Base-by-base conservation (phyloP, 2,888 invertebrate species). In the Synergus laeviventris region DNA sequence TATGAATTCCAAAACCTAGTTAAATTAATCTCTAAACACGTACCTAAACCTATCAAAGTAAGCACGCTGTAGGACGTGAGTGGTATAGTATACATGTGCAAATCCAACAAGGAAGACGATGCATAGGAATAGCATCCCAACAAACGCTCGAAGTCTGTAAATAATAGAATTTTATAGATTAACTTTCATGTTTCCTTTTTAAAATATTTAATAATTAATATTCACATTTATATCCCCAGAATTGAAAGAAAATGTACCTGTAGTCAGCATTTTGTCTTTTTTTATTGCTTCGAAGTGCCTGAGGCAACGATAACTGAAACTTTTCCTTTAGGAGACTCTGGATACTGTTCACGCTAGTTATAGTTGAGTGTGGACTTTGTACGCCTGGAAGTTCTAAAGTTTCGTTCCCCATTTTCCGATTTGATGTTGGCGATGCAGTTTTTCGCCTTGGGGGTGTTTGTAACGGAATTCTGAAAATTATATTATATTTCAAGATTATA, bases 261-360 rank as follows among this genome's bases (percentile, higher is more conserved):
- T 90, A 91, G 78, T 91, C 91, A 3, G 90, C 90, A 82, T 89
- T 88, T 74, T 91, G 90, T 1, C 89, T 86, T 78, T 88, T 88
- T 75, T 89, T 89, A 62, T 81, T 90, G 76, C 85, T 90, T 4
- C 91, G 84, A 24, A 91, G 76, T 4, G 89, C 90, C 70, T 90
- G 90, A 4, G 91, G 91, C 78, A 91, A 86, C 0, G 91, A 87
- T 60, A 90, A 95, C 92, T 96, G 96, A 84, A 97, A 92, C 91
- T 97, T 97, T 88, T 97, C 97, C 85, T 95, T 94, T 16, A 97
- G 92, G 75, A 97, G 91, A 88, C 96, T 96, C 78, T 96, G 96
- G 82, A 97, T 93, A 0, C 96, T 96, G 91, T 96, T 97, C 84
- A 96, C 94, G 64, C 96, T 96, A 0, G 96, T 96, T 85, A 97